Evolutionary conservation across 2,113 vertebrate species (phyloP).

Genomic region (Orcinus orca): DNA sequence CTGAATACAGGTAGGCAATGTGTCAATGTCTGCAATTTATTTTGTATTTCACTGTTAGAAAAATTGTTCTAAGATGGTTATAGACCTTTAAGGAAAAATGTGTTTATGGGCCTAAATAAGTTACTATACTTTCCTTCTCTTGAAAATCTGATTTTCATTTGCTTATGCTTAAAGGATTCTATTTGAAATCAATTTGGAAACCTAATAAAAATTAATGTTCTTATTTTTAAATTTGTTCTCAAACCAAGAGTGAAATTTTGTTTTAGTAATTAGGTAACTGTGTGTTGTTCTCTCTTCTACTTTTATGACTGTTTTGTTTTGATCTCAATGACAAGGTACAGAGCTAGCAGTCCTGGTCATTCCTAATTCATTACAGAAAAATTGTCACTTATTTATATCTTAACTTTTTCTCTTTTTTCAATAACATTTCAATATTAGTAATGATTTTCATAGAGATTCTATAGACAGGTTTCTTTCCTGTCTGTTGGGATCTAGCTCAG

Average conservation of each 20-base stretch:
- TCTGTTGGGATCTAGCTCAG: neutral
- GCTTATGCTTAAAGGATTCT: neutral
- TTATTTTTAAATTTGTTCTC: constrained; percentile 38
- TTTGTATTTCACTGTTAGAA: constrained; percentile 43
- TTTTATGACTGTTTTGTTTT: constrained; percentile 47
- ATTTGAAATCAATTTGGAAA: constrained; percentile 22
- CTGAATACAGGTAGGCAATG: neutral
- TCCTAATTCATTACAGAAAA: constrained; percentile 27
- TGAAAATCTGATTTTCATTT: constrained; percentile 57
- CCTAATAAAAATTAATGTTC: constrained; percentile 24
- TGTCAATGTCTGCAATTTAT: constrained; percentile 1
- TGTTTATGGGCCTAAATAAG: constrained; percentile 33
- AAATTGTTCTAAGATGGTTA: constrained; percentile 26
- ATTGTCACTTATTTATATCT: constrained; percentile 19
- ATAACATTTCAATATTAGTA: neutral
- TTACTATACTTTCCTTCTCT: neutral
- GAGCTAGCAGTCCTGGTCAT: neutral
- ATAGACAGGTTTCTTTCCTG: constrained; percentile 13
- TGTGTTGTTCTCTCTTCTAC: constrained; percentile 4
- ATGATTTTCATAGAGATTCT: neutral
- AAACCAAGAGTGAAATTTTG: constrained; percentile 8
- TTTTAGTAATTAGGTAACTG: neutral
- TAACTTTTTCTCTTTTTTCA: constrained; percentile 29
- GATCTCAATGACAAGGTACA: constrained; percentile 2
- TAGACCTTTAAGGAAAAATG: neutral